Evolutionary conservation across 2,113 vertebrate genomes (phyloP).

Genomic region (Halichoerus grypus): DNA sequence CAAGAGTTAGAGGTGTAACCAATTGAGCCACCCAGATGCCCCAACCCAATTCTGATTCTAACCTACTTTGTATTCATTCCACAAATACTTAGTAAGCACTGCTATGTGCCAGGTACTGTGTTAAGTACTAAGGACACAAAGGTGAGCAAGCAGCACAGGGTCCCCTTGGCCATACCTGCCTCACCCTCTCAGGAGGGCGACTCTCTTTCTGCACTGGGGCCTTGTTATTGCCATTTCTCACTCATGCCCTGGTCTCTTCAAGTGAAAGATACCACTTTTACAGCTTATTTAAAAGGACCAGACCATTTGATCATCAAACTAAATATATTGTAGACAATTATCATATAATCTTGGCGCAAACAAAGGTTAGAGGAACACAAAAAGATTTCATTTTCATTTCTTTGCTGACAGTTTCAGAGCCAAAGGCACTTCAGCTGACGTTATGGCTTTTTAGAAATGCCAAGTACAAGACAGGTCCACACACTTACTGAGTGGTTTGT

Average conservation of each 20-base stretch:
- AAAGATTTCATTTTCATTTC: constrained; percentile 24
- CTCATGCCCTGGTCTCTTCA: not conserved
- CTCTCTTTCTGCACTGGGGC: accelerated
- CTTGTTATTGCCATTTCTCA: not conserved
- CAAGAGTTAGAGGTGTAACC: not conserved
- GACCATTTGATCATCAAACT: not conserved
- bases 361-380: constrained; percentile 26
- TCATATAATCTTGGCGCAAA: not conserved
- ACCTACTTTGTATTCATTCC: not conserved
- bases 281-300: constrained; percentile 31
- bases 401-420: constrained; percentile 30
- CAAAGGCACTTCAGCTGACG: not conserved
- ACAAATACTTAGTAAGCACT: not conserved
- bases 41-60: not conserved
- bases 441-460: constrained; percentile 39
- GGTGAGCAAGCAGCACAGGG: not conserved
- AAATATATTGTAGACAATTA: not conserved
- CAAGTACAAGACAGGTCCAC: constrained; percentile 12
- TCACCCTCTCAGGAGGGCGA: not conserved
- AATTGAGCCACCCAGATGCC: not conserved
- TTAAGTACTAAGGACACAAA: not conserved
- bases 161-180: accelerated
- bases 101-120: not conserved
- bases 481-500: not conserved
- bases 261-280: not conserved